Evolutionary conservation across 2,113 vertebrate species (phyloP).

Genomic region (Malaclemys terrapin): DNA sequence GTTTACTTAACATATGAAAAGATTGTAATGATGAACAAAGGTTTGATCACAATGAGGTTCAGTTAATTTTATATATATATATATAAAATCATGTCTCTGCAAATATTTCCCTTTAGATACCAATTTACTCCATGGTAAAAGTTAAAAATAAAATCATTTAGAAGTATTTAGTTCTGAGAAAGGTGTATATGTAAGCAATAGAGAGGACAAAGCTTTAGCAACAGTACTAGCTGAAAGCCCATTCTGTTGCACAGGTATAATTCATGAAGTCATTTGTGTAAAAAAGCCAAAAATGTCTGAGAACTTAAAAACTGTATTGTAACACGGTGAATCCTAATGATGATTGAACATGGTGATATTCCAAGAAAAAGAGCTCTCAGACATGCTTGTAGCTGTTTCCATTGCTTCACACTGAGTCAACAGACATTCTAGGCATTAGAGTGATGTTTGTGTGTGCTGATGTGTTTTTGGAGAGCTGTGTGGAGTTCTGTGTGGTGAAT

Average conservation of each 20-base stretch:
- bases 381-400: background rate
- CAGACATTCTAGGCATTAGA: background rate
- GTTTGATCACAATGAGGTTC: background rate
- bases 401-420: background rate
- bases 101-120: background rate
- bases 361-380: background rate
- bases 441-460: background rate
- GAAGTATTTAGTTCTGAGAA: background rate
- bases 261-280: background rate
- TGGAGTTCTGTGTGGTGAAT: background rate
- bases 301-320: background rate
- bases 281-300: background rate
- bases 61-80: background rate
- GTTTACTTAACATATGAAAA: background rate
- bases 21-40: background rate
- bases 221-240: background rate
- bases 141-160: constrained; percentile 1
- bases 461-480: background rate
- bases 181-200: background rate
- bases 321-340: background rate
- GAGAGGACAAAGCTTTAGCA: background rate
- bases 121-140: background rate
- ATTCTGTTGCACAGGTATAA: background rate
- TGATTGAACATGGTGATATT: background rate
- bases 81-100: background rate